Base-by-base conservation (phyloP, 2,888 invertebrate species). In the Ptychoptera albimana region DNA sequence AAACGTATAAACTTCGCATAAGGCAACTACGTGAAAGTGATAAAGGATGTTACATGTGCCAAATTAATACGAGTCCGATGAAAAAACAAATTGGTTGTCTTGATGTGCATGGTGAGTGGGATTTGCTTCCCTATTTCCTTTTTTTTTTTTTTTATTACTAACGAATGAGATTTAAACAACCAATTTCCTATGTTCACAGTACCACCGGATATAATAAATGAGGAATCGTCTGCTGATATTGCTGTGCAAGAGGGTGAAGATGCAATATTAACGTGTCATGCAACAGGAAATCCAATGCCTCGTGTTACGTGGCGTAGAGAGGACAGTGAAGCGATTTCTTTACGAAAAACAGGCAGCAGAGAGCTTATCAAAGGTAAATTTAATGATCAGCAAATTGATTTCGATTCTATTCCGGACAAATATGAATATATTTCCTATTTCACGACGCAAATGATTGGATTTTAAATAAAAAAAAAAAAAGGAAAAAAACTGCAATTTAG, bases 31-130 rank as follows among this genome's bases (percentile, higher is more conserved):
- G 82, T 51, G 86, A 85, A 55, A 74, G 79, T 37, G 89, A 89
- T 64, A 74, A 82, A 39, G 89, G 85, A 48, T 89, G 88, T 61
- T 89, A 89, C 66, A 86, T 88, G 83, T 89, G 89, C 59, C 88
- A 89, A 71, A 86, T 89, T 57, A 89, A 89, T 68, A 88, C 87
- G 2, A 82, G 77, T 49, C 75, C 78, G 44, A 85, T 89, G 83
- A 87, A 81, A 66, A 85, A 83, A 60, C 83, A 86, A 66, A 74
- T 84, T 45, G 88, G 88, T 8, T 89, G 89, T 59, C 75, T 89
- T 47, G 87, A 88, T 60, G 87, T 89, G 13, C 82, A 83, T 59
- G 86, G 89, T 89, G 62, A 74, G 75, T 66, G 2, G 35, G n/a
- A n/a, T n/a, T n/a, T n/a, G n/a, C n/a, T n/a, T n/a, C n/a, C n/a